Percentiles rank a stretch among this genome's conserved stretches.
phyloP scores from a whole-genome alignment of 35 echinoderm and acorn worm species.

The Diadema setosum region DNA sequence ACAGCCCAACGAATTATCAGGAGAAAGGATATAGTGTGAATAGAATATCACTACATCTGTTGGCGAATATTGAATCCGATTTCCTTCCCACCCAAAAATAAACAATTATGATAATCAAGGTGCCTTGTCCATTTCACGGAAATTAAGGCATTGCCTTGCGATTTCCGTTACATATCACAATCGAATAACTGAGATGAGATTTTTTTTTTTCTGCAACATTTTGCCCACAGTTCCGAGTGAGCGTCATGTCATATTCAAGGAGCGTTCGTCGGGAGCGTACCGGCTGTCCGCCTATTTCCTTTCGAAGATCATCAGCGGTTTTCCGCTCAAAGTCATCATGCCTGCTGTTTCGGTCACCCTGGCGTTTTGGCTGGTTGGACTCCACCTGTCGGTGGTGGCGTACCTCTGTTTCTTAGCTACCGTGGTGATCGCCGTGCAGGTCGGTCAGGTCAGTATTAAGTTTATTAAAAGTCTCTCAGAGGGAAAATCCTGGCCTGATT shows the following conservation, averaged over 20 bases:
- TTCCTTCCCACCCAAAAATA: no score
- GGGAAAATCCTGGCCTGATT: background rate
- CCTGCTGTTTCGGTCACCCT: slow-evolving; percentile 50
- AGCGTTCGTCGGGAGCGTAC: slow-evolving; percentile 57
- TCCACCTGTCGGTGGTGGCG: background rate
- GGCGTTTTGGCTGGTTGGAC: slow-evolving; percentile 65
- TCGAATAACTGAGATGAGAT: no score
- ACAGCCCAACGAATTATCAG: no score
- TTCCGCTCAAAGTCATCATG: slow-evolving; percentile 57
- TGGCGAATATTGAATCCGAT: no score
- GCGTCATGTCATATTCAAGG: slow-evolving; percentile 62
- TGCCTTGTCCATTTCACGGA: no score
- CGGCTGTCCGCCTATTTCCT: slow-evolving; percentile 78
- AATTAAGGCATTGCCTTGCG: no score
- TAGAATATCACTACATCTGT: no score
- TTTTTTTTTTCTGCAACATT: no score
- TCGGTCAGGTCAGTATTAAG: slow-evolving; percentile 38
- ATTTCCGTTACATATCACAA: no score
- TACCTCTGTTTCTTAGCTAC: slow-evolving; percentile 35
- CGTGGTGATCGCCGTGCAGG: slow-evolving; percentile 30
- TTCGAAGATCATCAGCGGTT: slow-evolving; percentile 66
- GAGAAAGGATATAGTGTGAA: no score
- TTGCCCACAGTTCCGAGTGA: slow-evolving; percentile 72
- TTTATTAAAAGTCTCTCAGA: background rate
- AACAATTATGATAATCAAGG: no score